Evolutionary conservation across 2,113 vertebrate genomes (phyloP), one percentile per base, ranked within the genome.

Genomic region (Beaufortia kweichowensis): DNA sequence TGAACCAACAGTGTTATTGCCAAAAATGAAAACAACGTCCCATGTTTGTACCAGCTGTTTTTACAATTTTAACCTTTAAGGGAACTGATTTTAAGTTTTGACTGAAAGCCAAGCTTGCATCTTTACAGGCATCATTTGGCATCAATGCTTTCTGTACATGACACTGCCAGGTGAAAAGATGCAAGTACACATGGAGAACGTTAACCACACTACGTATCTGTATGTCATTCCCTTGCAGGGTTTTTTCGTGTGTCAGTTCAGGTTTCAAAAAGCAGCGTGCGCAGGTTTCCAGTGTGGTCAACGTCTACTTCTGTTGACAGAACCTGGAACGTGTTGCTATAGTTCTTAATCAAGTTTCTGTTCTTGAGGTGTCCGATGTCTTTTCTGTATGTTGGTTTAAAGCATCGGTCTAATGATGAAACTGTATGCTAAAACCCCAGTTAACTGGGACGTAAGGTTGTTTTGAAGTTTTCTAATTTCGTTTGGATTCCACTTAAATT

Each of bases 1-100:
- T 41, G 28, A 65, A 83, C 76, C 72, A 67, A 80, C 79, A 81
- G 82, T 83, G 82, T 83, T 83, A 81, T 83, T 83, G 76, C 76
- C 76, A 78, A 81, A 83, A 80, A 81, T 9, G 4, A 29, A 79
- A 77, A 53, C 60, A 68, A 72, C 39, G 46, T 67, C 78, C 77
- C 59, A 53, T 28, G 64, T 61, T 73, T 50, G 28, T 29, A 67
- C 43, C 3, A 73, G 15, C 57, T 4, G 64, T n/a, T 12, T 64
- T 68, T 65, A 35, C 26, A 59, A 77, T 26, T 57, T 21, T 77
- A 60, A 23, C 55, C 10, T 48, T 60, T 65, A 35, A 31, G 29
- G 26, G 76, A 72, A 24, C 28, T 23, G 41, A 70, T 70, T 76
- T n/a, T 66, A 17, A 26, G 12, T 61, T 72, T 78, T 59, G 26